phyloP scores from a whole-genome alignment of 2,797 vertebrate genomes.

The Odontamblyopus lacepedii region DNA sequence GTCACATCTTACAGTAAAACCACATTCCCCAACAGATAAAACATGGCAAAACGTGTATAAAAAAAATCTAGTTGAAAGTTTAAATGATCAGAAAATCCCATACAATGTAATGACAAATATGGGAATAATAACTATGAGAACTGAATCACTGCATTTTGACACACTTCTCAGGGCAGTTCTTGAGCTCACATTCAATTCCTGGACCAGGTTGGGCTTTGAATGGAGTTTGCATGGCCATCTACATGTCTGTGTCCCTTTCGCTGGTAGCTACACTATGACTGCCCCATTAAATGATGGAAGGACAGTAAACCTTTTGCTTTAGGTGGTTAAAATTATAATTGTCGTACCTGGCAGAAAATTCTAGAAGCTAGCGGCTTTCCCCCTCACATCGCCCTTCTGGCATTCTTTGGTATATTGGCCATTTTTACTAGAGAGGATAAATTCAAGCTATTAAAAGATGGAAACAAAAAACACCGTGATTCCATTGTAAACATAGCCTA shows the following conservation, averaged over 20 bases:
- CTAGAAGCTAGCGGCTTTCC: neutral
- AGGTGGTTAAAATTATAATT: neutral
- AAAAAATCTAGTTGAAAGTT: neutral
- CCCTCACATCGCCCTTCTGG: neutral
- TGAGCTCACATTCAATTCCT: too few species aligned
- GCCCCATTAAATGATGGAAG: too few species aligned
- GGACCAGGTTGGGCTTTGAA: too few species aligned
- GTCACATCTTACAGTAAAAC: neutral
- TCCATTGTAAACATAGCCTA: constrained; percentile 12
- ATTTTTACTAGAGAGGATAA: neutral
- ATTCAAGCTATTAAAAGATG: neutral
- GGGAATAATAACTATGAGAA: neutral
- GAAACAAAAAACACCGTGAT: neutral
- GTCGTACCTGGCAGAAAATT: neutral
- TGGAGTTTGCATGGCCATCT: too few species aligned
- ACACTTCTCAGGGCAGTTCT: too few species aligned
- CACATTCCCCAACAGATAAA: neutral
- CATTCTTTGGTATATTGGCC: neutral
- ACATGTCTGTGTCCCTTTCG: too few species aligned
- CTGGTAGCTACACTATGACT: too few species aligned
- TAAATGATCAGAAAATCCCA: neutral
- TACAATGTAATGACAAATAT: neutral
- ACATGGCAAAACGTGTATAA: neutral
- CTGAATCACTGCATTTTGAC: too few species aligned
- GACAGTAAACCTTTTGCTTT: neutral